phyloP scores from a whole-genome alignment of 2,797 vertebrate species.

The Dicrostonyx torquatus region DNA sequence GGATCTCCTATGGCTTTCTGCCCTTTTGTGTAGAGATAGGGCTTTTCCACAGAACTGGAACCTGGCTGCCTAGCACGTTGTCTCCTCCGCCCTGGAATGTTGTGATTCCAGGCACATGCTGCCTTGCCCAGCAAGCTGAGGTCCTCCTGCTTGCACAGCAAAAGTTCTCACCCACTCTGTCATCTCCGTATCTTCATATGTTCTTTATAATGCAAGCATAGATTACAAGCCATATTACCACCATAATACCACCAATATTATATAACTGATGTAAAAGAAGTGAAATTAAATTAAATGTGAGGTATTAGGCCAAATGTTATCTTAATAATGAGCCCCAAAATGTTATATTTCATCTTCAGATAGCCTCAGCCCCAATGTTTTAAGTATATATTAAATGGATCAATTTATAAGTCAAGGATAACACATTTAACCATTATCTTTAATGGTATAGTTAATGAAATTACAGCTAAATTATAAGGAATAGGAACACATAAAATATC shows the following conservation, averaged over 20 bases:
- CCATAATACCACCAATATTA: background rate
- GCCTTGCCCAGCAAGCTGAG: background rate
- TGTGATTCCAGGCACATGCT: background rate
- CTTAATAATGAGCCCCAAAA: background rate
- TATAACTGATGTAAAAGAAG: background rate
- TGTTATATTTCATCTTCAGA: conserved; percentile 9
- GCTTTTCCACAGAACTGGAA: background rate
- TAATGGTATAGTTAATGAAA: background rate
- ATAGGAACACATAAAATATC: background rate
- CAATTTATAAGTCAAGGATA: conserved; percentile 21
- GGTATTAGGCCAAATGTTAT: background rate
- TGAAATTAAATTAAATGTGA: background rate
- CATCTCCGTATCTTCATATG: background rate
- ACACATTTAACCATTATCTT: background rate
- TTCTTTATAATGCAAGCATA: background rate
- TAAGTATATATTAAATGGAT: background rate
- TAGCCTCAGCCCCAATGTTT: background rate
- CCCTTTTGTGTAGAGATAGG: background rate
- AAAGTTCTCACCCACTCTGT: background rate
- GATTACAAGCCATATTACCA: no score
- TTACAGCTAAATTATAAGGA: background rate
- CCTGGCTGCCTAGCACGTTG: background rate
- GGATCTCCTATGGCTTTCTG: background rate
- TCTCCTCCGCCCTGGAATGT: background rate
- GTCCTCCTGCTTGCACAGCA: background rate